phyloP scores from a whole-genome alignment of 2,113 vertebrate species.

The Craseonycteris thonglongyai region DNA sequence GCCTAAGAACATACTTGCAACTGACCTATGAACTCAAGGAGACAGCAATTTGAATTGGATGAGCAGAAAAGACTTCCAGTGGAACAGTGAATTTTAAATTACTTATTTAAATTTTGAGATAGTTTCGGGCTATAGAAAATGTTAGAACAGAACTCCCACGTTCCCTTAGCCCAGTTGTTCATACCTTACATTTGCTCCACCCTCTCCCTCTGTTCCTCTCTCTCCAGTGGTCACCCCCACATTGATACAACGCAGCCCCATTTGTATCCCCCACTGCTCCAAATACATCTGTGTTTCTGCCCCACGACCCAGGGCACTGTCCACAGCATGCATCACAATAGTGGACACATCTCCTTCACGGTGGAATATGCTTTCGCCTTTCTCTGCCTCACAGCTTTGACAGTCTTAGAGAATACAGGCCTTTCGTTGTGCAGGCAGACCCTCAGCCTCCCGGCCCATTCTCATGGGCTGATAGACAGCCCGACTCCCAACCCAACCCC shows the following conservation, averaged over 20 bases:
- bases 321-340: fast-evolving
- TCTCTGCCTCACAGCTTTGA: not conserved
- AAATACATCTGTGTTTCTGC: fast-evolving
- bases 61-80: not conserved
- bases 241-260: fast-evolving
- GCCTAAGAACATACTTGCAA: not conserved
- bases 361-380: not conserved
- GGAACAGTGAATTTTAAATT: not conserved
- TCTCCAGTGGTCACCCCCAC: not conserved
- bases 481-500: fast-evolving
- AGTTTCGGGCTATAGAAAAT: not conserved
- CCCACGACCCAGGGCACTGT: not conserved
- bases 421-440: not conserved
- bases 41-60: not conserved
- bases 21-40: not conserved
- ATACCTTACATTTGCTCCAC: fast-evolving
- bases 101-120: not conserved
- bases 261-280: fast-evolving
- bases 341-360: fast-evolving
- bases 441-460: not conserved
- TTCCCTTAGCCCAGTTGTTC: not conserved
- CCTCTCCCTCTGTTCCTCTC: fast-evolving
- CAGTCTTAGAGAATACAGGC: not conserved
- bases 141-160: not conserved
- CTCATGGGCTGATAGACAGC: not conserved